A percentile compares a stretch with the other conserved stretches of the same genome.
phyloP scores from a whole-genome alignment of 2,888 invertebrate species.

The Autographa gamma region DNA sequence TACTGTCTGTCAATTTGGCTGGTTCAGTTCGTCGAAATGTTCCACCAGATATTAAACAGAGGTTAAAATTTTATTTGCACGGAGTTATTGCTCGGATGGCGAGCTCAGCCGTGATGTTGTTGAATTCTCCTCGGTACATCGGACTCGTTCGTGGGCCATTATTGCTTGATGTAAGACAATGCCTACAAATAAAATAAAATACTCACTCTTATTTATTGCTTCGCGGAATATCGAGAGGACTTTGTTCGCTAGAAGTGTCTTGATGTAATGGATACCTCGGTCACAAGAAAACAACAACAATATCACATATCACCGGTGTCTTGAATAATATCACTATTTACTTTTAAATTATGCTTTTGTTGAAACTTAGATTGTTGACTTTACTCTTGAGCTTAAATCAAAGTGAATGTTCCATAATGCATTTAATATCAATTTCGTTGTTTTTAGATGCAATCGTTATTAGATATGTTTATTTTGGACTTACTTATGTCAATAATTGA shows the following conservation, averaged over 20 bases:
- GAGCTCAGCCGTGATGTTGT: conserved; percentile 74
- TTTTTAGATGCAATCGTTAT: neutral
- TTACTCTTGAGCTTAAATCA: neutral
- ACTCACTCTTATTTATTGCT: conserved; percentile 76
- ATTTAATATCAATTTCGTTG: neutral
- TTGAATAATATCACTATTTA: conserved; percentile 16
- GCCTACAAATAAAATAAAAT: conserved; percentile 81
- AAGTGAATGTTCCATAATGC: too few relatives aligned
- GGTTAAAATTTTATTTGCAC: conserved; percentile 87
- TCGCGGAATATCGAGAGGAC: conserved; percentile 58
- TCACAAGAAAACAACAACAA: conserved; percentile 48
- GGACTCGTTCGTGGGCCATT: conserved; percentile 75
- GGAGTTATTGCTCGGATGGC: conserved; percentile 78
- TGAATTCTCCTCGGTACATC: conserved; percentile 75
- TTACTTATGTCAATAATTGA: too few relatives aligned
- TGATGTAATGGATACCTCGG: conserved; percentile 51
- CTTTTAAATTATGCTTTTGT: conserved; percentile 12
- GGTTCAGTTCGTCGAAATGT: conserved; percentile 76
- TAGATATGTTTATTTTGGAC: neutral
- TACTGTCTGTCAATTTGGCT: conserved; percentile 87
- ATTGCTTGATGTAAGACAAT: conserved; percentile 81
- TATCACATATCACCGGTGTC: conserved; percentile 28
- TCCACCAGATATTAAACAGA: conserved; percentile 86
- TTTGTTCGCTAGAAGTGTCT: conserved; percentile 60
- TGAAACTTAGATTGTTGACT: neutral